These are phyloP conservation scores for Nansenia antarctica DNA, from an alignment of 2,113 vertebrate species.

Conservation along the genomic window DNA sequence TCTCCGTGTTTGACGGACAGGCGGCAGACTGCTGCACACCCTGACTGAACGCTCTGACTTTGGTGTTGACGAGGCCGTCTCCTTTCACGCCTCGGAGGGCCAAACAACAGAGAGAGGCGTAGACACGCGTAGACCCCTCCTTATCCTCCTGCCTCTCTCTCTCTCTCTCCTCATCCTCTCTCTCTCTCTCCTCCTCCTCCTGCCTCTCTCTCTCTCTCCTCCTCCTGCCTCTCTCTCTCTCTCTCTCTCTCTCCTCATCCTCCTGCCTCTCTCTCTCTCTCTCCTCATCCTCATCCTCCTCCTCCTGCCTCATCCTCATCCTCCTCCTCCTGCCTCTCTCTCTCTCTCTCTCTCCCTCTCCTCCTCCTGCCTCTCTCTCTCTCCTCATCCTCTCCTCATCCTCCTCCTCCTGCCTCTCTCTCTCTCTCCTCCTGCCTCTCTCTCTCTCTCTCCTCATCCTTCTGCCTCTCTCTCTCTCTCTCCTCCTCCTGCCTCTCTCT, in stretches of 20 bases:
- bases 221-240: too few species aligned
- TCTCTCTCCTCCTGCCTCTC: not conserved
- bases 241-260: too few species aligned
- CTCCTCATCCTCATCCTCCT: too few species aligned
- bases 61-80: slow-evolving; percentile 21
- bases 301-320: too few species aligned
- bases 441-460: not conserved
- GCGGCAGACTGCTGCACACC: not conserved
- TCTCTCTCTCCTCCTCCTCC: not conserved
- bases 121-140: not conserved
- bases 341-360: not conserved
- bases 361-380: not conserved
- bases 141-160: not conserved
- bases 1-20: slow-evolving; percentile 11
- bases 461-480: not conserved
- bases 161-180: not conserved
- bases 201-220: not conserved
- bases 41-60: too few species aligned
- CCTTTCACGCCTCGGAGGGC: too few species aligned
- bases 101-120: not conserved
- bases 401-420: too few species aligned
- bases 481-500: not conserved
- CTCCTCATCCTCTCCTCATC: not conserved
- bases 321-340: not conserved
- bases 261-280: too few species aligned